Conservation (phyloP, 2,113 vertebrate species). For the Stegastes partitus region DNA sequence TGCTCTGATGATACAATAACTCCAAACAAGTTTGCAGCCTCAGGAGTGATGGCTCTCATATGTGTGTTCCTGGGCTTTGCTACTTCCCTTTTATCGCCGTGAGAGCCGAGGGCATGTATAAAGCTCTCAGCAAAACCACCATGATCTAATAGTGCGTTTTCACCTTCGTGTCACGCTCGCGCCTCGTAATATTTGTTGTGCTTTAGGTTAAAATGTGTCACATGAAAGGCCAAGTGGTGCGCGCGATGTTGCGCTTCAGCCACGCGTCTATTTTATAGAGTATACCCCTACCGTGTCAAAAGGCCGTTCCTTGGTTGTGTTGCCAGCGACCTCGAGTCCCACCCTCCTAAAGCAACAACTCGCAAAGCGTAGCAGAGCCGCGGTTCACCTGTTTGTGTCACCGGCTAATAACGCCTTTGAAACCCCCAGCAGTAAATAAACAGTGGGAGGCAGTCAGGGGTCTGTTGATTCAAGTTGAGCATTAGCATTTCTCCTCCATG, state of each 20-base stretch:
- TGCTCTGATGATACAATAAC: conserved; percentile 80
- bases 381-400: conserved; percentile 56
- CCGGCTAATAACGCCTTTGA: conserved; percentile 60
- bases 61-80: conserved; percentile 88
- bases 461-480: conserved; percentile 79
- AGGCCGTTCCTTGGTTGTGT: conserved; percentile 14
- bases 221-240: background rate
- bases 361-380: conserved; percentile 35
- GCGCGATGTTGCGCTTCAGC: conserved; percentile 8
- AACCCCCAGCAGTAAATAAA: conserved; percentile 74
- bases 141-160: conserved; percentile 45
- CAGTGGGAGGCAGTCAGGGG: conserved; percentile 60
- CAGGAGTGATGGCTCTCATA: conserved; percentile 71
- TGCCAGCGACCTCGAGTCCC: conserved; percentile 4
- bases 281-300: background rate
- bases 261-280: background rate
- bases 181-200: conserved; percentile 10
- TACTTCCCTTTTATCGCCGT: conserved; percentile 87
- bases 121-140: conserved; percentile 40
- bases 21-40: conserved; percentile 78
- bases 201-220: conserved; percentile 14
- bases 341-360: conserved; percentile 7
- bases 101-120: conserved; percentile 79
- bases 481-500: conserved; percentile 84
- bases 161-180: conserved; percentile 23